Conservation (phyloP, 2,888 invertebrate species). For the Ochlodes sylvanus region DNA sequence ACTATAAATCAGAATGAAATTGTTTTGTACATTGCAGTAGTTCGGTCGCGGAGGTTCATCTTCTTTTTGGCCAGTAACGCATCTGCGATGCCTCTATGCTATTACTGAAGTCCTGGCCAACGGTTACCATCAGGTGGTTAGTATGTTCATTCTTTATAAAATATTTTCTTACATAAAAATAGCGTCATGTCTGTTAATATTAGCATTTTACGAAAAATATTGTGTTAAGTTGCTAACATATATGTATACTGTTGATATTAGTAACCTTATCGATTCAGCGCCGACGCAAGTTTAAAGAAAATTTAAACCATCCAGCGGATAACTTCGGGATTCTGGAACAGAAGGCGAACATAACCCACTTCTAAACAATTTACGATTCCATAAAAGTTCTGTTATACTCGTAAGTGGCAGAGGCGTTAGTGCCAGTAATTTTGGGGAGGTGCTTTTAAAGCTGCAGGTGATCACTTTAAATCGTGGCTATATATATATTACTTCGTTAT, state of each 20-base stretch:
- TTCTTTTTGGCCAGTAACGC: too few species aligned
- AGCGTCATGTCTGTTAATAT: too few species aligned
- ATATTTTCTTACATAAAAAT: too few species aligned
- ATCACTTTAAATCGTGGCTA: conserved; percentile 7
- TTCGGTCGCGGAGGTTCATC: too few species aligned
- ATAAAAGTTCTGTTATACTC: conserved; percentile 60
- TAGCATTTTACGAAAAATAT: too few species aligned
- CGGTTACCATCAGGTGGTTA: too few species aligned
- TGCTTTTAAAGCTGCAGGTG: conserved; percentile 48
- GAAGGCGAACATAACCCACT: conserved; percentile 51
- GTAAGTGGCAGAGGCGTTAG: conserved; percentile 53
- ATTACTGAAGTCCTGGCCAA: too few species aligned
- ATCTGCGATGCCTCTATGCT: too few species aligned
- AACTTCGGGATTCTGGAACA: conserved; percentile 43
- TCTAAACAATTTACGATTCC: conserved; percentile 60
- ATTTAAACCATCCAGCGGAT: conserved; percentile 16
- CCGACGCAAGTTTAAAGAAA: conserved; percentile 5
- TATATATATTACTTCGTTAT: background rate
- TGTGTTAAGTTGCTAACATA: too few species aligned
- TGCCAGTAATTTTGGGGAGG: conserved; percentile 52
- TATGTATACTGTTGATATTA: background rate
- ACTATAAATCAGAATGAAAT: too few species aligned
- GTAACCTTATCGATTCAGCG: background rate
- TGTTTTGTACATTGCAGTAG: too few species aligned
- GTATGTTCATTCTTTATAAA: too few species aligned